Evolutionary conservation across 2,797 vertebrate genomes (phyloP).

Genomic region (Pterois miles): DNA sequence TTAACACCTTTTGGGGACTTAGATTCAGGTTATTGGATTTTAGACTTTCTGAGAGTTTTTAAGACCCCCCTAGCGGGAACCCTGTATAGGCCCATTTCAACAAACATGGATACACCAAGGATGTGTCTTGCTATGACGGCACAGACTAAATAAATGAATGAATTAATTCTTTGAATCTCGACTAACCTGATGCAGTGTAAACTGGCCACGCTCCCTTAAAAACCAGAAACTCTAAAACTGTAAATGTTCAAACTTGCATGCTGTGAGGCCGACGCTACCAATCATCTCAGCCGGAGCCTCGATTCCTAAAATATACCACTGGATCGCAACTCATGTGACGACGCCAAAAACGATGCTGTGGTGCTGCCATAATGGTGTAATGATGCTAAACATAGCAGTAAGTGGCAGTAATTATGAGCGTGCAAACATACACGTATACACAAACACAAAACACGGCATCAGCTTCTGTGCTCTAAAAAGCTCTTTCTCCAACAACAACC

Average conservation of each 20-base stretch:
- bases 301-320: constrained; percentile 7
- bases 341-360: not conserved
- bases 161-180: not conserved
- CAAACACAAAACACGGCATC: constrained; percentile 27
- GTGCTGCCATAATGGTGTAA: not conserved
- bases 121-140: not conserved
- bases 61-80: no score
- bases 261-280: not conserved
- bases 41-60: no score
- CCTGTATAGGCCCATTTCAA: not conserved
- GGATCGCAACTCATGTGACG: constrained; percentile 2
- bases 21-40: no score
- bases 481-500: constrained; percentile 51
- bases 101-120: not conserved
- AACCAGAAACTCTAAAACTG: not conserved
- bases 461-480: constrained; percentile 31
- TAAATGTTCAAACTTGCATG: not conserved
- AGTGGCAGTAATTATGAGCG: not conserved
- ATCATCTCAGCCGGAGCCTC: not conserved
- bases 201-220: not conserved
- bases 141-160: not conserved
- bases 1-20: no score
- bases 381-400: constrained; percentile 4
- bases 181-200: not conserved
- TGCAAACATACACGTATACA: constrained; percentile 16